Evolutionary conservation across 1,140 invertebrate genomes (phyloP).

Genomic region (Calliphora vicina): DNA sequence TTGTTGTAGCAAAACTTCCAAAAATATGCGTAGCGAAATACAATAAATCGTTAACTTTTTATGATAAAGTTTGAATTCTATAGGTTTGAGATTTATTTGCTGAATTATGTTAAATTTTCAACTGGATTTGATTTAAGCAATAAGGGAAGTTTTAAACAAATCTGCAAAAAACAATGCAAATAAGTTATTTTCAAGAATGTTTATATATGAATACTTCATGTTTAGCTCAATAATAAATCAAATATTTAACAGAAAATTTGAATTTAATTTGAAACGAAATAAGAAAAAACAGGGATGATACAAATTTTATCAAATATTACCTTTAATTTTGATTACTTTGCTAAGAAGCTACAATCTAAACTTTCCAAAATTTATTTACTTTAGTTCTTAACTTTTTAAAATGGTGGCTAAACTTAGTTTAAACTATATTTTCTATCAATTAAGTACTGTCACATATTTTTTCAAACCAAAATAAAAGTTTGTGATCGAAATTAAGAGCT

Average conservation of each 20-base stretch:
- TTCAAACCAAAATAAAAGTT: too few relatives aligned
- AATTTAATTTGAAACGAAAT: too few relatives aligned
- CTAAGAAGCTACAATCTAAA: too few relatives aligned
- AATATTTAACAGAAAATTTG: background rate
- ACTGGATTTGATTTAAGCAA: background rate
- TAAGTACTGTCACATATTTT: too few relatives aligned
- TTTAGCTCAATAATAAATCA: background rate
- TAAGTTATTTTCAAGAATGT: background rate
- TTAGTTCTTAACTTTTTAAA: too few relatives aligned
- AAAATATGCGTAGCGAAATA: background rate
- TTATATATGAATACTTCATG: background rate
- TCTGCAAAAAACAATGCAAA: background rate
- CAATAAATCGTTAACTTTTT: conserved; percentile 16
- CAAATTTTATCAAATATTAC: too few relatives aligned
- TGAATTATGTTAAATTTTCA: background rate
- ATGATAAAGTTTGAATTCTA: background rate
- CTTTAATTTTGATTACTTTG: too few relatives aligned
- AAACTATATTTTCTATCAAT: too few relatives aligned
- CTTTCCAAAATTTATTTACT: too few relatives aligned
- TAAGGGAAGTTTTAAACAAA: background rate
- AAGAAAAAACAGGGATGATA: too few relatives aligned
- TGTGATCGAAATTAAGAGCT: too few relatives aligned
- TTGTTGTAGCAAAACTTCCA: background rate
- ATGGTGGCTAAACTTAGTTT: too few relatives aligned
- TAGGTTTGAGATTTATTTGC: background rate